Base-by-base conservation (phyloP, 2,113 vertebrate species). In the Theristicus caerulescens region DNA sequence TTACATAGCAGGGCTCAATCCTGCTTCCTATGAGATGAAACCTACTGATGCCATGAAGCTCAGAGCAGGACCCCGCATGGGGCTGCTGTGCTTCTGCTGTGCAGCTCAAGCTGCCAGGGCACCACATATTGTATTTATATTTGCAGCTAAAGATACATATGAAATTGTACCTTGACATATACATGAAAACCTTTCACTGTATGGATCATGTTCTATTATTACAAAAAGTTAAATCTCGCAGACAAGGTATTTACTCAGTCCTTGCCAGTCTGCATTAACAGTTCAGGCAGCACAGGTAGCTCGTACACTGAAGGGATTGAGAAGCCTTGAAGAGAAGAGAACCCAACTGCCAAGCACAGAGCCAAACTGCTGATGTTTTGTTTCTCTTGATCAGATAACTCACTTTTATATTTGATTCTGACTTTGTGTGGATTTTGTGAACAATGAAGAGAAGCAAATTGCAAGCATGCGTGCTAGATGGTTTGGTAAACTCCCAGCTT, bases 401-500 rank as follows among this genome's bases (percentile, higher is more conserved):
- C 13, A 4, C 34, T 73, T 81, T 95, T 77, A 42, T 84, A 86
- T 96, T 97, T 91, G 88, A 79, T 92, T 96, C 85, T 88, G 65
- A 49, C 83, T 96, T 91, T 47, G 54, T 83, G 81, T 6, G 57
- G 73, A 92, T 93, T 97, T 94, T 94, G 82, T 34, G 18, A 97
- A 85, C 86, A 94, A 82, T 38, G 55, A 93, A 94, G 90, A 95
- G 93, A 95, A 96, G 90, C 71, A 94, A 97, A 96, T 86, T 81
- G 80, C 29, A 47, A 79, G 92, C 4, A 84, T 57, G 3, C 86
- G 64, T 34, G 70, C 73, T 94, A 66, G 67, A 86, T 54, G 80
- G 58, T 72, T 86, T 64, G 17, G 65, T 55, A 57, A 97, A 77
- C 42, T 84, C 40, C 42, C 17, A 3, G 31, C 42, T 93, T 93